Conservation (phyloP, 2,888 invertebrate genomes). For the Ormyrus thymus region DNA sequence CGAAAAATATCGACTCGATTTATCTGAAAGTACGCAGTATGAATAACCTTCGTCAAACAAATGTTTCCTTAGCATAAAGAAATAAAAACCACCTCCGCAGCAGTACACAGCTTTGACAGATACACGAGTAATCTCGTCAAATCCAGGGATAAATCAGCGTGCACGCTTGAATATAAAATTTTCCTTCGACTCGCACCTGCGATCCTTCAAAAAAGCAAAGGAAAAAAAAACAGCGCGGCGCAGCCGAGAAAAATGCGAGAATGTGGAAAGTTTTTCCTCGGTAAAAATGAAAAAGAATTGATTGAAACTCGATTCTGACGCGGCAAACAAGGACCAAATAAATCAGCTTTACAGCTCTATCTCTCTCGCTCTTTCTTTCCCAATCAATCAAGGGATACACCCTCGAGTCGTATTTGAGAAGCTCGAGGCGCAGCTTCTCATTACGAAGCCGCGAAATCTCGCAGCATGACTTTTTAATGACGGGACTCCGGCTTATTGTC, state of each 20-base stretch:
- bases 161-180: conserved; percentile 6
- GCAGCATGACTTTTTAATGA: conserved; percentile 21
- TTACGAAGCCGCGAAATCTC: neutral
- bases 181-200: neutral
- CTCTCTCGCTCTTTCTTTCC: neutral
- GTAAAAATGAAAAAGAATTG: neutral
- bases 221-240: neutral
- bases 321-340: conserved; percentile 26
- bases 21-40: too few relatives aligned
- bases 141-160: conserved; percentile 12
- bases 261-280: neutral
- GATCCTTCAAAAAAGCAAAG: neutral
- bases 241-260: neutral
- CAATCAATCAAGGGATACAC: conserved; percentile 36
- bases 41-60: too few relatives aligned
- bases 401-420: conserved; percentile 17
- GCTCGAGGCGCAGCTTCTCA: neutral
- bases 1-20: too few relatives aligned
- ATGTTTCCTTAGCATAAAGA: too few relatives aligned
- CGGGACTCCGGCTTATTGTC: neutral
- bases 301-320: conserved; percentile 31
- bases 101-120: neutral
- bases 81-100: too few relatives aligned
- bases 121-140: conserved; percentile 5
- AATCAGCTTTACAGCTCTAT: conserved; percentile 6